phyloP scores from a whole-genome alignment of 1,140 invertebrate genomes.

The Tyrophagus putrescentiae region DNA sequence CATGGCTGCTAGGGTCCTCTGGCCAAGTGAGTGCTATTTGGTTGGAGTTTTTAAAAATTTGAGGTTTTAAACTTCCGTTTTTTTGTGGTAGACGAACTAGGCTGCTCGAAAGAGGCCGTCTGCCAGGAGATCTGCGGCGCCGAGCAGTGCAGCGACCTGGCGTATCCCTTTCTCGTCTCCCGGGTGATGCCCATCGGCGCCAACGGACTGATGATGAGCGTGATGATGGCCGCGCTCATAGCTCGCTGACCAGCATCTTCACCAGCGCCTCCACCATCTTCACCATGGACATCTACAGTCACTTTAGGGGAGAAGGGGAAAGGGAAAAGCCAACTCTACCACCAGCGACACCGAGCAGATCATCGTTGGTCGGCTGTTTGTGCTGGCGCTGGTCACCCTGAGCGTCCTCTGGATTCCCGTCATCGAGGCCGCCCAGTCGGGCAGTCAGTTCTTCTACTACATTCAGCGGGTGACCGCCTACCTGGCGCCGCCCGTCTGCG shows the following conservation, averaged over 20 bases:
- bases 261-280: conserved; percentile 38
- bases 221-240: conserved; percentile 42
- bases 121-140: conserved; percentile 36
- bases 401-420: conserved; percentile 41
- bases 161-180: conserved; percentile 40
- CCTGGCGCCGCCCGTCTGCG: conserved; percentile 39
- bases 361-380: conserved; percentile 38
- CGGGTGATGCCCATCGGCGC: conserved; percentile 36
- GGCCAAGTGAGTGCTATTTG: conserved; percentile 28
- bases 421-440: conserved; percentile 37
- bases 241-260: conserved; percentile 41
- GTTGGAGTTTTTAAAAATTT: neutral
- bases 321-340: too few relatives aligned
- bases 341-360: conserved; percentile 35
- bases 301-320: conserved; percentile 32
- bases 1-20: conserved; percentile 40
- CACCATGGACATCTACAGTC: conserved; percentile 41
- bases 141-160: conserved; percentile 38
- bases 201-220: conserved; percentile 39
- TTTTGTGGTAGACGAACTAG: conserved; percentile 33
- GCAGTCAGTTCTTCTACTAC: conserved; percentile 40
- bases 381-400: conserved; percentile 36
- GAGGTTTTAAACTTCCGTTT: neutral
- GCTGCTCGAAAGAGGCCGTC: conserved; percentile 34
- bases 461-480: conserved; percentile 40